These are phyloP conservation scores for Trogon surrucura DNA, from an alignment of 2,113 vertebrate genomes.

Conservation along the genomic window DNA sequence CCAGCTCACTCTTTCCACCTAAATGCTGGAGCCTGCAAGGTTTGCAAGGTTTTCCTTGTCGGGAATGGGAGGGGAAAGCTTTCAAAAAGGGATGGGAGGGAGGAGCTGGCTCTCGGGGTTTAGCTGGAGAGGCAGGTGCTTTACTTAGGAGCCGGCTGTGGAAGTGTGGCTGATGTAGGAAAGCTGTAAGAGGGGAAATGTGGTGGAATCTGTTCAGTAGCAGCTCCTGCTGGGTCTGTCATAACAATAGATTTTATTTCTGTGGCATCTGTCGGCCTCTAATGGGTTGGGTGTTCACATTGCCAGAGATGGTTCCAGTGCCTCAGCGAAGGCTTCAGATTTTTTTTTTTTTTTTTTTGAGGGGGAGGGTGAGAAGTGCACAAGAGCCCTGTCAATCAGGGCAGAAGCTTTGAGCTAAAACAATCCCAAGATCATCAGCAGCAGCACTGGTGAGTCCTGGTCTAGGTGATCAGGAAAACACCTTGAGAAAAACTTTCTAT, in stretches of 20 bases:
- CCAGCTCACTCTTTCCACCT: too few species aligned
- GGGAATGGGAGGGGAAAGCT: not conserved
- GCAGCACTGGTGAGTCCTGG: not conserved
- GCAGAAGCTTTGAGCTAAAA: not conserved
- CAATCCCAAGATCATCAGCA: not conserved
- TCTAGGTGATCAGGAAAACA: not conserved
- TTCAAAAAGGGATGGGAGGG: not conserved
- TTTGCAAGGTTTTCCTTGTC: not conserved
- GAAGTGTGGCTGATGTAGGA: not conserved
- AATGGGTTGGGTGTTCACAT: not conserved
- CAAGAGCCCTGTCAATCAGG: not conserved
- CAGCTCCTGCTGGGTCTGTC: slow-evolving; percentile 52
- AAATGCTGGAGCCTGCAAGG: not conserved
- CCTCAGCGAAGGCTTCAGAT: not conserved
- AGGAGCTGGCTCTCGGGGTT: not conserved
- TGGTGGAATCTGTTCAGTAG: not conserved
- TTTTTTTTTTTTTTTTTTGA: not conserved
- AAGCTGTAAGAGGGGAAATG: not conserved
- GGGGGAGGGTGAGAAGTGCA: not conserved
- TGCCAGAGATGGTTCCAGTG: not conserved
- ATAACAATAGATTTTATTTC: slow-evolving; percentile 32
- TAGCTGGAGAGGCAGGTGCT: not conserved
- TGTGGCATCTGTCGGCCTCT: slow-evolving; percentile 23
- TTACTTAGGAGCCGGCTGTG: not conserved
- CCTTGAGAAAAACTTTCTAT: not conserved